Evolutionary conservation across 2,113 vertebrate species (phyloP).

Genomic region (Pogona vitticeps): DNA sequence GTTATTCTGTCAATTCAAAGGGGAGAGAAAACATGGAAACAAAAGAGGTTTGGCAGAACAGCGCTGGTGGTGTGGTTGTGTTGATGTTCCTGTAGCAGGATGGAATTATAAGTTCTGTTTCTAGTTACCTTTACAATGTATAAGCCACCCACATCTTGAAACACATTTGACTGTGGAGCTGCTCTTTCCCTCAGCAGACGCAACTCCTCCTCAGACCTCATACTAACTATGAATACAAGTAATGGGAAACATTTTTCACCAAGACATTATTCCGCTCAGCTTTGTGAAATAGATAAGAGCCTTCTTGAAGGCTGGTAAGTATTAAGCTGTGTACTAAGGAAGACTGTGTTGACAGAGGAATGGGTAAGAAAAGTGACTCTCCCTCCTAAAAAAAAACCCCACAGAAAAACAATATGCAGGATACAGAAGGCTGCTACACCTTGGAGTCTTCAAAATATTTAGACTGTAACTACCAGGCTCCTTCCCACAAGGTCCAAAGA

Average conservation of each 20-base stretch:
- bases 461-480: background rate
- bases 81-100: slow-evolving; percentile 14
- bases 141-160: background rate
- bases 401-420: too few species aligned
- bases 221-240: background rate
- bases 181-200: accelerated
- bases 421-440: too few species aligned
- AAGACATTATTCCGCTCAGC: background rate
- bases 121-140: background rate
- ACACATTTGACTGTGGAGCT: accelerated
- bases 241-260: background rate
- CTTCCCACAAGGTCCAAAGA: background rate
- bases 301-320: accelerated
- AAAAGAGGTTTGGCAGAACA: background rate
- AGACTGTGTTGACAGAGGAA: background rate
- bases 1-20: background rate
- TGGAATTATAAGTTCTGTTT: background rate
- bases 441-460: background rate
- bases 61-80: background rate
- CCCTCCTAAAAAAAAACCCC: accelerated
- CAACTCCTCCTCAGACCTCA: background rate
- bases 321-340: background rate
- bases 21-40: background rate
- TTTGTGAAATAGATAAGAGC: background rate
- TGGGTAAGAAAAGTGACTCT: background rate